These are phyloP conservation scores for Aurelia aurita DNA, from an alignment of 30 jellyfish, hydroid and myxozoan genomes.

Conservation along the genomic window DNA sequence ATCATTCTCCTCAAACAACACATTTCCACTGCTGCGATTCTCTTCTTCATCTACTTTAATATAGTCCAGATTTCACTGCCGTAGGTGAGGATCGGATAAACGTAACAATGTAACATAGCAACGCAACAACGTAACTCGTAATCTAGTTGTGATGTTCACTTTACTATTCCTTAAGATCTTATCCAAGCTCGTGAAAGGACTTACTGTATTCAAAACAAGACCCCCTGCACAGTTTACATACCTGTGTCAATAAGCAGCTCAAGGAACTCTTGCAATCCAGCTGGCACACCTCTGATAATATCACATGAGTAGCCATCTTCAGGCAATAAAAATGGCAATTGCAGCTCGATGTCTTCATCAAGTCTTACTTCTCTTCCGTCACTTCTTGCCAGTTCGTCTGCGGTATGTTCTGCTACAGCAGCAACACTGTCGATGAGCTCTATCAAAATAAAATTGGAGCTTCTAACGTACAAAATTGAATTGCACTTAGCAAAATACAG, in stretches of 20 bases:
- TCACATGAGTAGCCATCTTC: conserved; percentile 98
- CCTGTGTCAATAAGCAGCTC: conserved; percentile 90
- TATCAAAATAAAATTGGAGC: background rate
- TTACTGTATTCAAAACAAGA: no score
- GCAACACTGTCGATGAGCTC: conserved; percentile 91
- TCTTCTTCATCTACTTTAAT: no score
- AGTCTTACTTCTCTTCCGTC: conserved; percentile 96
- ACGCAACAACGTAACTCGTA: no score
- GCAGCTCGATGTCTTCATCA: conserved; percentile 92
- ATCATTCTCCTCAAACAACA: no score
- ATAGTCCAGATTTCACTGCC: no score
- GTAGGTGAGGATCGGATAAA: no score
- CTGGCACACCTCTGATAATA: conserved; percentile 97
- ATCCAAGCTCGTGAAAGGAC: no score
- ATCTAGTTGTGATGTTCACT: no score
- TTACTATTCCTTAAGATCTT: no score
- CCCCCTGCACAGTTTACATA: background rate
- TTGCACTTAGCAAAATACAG: no score
- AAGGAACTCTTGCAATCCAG: conserved; percentile 94
- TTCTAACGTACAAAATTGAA: no score
- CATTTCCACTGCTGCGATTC: no score
- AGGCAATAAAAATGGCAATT: conserved; percentile 92
- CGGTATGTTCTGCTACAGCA: conserved; percentile 91
- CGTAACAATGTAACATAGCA: background rate
- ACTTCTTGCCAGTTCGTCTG: conserved; percentile 89